phyloP scores from a whole-genome alignment of 1,140 invertebrate genomes.

The Scaptomyza montana region DNA sequence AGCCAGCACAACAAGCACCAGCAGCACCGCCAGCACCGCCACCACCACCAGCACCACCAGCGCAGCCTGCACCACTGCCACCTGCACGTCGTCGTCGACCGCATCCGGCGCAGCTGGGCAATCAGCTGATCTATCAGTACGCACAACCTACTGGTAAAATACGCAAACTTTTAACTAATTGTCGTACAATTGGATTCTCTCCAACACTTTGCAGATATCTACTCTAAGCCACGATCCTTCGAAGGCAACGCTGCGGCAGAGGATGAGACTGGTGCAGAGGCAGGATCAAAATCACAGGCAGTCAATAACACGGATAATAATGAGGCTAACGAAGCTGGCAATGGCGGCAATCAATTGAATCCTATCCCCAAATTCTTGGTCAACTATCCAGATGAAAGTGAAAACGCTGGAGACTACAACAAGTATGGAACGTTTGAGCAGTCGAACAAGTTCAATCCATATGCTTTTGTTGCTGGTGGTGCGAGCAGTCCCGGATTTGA shows the following conservation, averaged over 20 bases:
- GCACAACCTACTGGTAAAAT: conserved; percentile 80
- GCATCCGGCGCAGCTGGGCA: conserved; percentile 46
- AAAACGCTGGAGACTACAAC: conserved; percentile 1
- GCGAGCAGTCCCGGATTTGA: neutral
- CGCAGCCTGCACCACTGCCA: conserved; percentile 20
- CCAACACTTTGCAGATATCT: conserved; percentile 82
- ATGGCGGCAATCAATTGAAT: neutral
- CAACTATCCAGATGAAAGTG: conserved; percentile 31
- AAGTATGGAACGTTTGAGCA: neutral
- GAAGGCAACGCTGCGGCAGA: conserved; percentile 18
- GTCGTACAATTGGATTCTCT: conserved; percentile 81
- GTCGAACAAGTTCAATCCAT: neutral
- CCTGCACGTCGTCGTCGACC: conserved; percentile 20
- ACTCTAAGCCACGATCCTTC: conserved; percentile 53
- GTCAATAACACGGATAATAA: neutral
- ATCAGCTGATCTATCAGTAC: conserved; percentile 74
- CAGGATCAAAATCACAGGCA: neutral
- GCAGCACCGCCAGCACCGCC: conserved; percentile 20
- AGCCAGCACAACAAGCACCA: conserved; percentile 3
- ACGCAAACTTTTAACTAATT: conserved; percentile 79
- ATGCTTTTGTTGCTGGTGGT: neutral
- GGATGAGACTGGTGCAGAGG: conserved; percentile 9
- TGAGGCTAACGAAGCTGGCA: neutral
- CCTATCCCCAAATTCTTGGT: conserved; percentile 15
- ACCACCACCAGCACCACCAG: conserved; percentile 21